Conservation (phyloP, 2,113 vertebrate species). For the Myrmophylax atrothorax region DNA sequence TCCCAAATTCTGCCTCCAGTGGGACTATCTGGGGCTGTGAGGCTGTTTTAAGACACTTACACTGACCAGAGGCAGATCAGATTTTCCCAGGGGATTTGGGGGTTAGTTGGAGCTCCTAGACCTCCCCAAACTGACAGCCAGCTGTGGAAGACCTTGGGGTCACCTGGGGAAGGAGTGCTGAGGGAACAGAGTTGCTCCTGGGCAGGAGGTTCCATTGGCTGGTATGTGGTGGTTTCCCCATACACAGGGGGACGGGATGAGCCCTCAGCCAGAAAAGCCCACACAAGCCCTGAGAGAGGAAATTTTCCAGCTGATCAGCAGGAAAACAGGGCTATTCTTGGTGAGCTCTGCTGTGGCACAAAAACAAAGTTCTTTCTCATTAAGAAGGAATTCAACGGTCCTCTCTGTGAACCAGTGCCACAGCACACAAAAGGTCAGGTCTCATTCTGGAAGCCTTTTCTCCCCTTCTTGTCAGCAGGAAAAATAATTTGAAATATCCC, state of each 20-base stretch:
- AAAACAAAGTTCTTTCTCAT: constrained; percentile 36
- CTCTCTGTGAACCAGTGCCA: not conserved
- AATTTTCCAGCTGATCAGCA: not conserved
- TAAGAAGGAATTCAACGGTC: not conserved
- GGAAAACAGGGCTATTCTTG: not conserved
- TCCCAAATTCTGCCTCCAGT: not conserved
- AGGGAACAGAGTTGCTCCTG: not conserved
- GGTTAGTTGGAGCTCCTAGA: not conserved
- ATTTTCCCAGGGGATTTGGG: not conserved
- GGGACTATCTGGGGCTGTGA: not conserved
- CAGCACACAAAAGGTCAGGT: not conserved
- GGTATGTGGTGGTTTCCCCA: accelerated
- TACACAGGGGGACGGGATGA: not conserved
- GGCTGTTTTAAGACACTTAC: not conserved
- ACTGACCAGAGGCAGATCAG: not conserved
- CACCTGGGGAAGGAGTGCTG: not conserved
- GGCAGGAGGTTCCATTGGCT: not conserved
- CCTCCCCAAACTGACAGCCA: accelerated
- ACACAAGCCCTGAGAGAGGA: not conserved
- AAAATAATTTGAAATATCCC: not conserved
- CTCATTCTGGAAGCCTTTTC: not conserved
- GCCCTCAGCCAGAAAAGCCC: not conserved
- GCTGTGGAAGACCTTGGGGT: not conserved
- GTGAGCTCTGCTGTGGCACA: accelerated
- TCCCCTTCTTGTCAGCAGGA: not conserved